Conservation (phyloP, 2,113 vertebrate species). For the Numenius arquata region DNA sequence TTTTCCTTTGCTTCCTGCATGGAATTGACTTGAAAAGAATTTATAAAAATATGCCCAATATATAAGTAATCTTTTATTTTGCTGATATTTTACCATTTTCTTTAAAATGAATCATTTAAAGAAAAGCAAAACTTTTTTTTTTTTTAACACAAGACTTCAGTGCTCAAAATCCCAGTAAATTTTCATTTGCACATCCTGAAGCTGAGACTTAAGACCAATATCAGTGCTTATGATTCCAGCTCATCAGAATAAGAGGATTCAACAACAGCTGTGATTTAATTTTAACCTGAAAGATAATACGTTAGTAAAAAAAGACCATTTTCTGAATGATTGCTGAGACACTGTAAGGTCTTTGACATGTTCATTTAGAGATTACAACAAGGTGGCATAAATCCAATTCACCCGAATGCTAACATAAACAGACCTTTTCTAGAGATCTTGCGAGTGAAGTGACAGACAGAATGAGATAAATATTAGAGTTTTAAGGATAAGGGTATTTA, state of each 20-base stretch:
- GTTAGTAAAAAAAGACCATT: constrained; percentile 46
- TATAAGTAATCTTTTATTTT: background rate
- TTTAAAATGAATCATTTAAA: background rate
- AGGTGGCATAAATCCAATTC: constrained; percentile 68
- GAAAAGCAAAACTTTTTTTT: background rate
- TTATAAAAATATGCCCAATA: background rate
- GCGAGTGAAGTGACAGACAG: constrained; percentile 57
- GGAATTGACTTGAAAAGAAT: constrained; percentile 17
- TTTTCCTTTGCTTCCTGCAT: constrained; percentile 27
- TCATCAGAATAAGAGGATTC: constrained; percentile 24
- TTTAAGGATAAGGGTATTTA: constrained; percentile 64
- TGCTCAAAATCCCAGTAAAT: background rate
- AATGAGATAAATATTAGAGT: constrained; percentile 69
- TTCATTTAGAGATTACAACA: constrained; percentile 62
- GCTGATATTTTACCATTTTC: background rate
- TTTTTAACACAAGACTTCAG: background rate
- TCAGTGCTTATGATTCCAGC: background rate
- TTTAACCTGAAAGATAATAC: constrained; percentile 49
- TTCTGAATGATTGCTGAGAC: constrained; percentile 66
- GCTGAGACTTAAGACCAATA: background rate
- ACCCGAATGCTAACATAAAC: constrained; percentile 55
- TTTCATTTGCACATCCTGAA: background rate
- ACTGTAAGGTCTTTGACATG: constrained; percentile 62
- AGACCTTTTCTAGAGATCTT: constrained; percentile 49
- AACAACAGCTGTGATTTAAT: constrained; percentile 57